Evolutionary conservation across 1,140 invertebrate species (phyloP).

Genomic region (Cyclina sinensis): DNA sequence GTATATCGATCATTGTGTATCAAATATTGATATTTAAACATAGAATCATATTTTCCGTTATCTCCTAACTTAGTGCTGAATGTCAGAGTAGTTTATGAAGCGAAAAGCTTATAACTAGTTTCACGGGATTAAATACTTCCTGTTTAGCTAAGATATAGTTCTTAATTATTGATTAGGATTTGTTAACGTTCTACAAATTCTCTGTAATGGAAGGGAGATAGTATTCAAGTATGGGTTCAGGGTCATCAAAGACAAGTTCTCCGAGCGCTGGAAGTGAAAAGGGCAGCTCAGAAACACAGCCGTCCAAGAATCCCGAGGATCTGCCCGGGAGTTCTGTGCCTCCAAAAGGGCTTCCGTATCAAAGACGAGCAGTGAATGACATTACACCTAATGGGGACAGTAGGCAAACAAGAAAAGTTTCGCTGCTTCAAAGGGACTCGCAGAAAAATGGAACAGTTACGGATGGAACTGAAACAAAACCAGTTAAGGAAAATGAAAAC

Average conservation of each 20-base stretch:
- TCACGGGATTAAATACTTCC: too few species aligned
- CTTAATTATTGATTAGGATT: too few species aligned
- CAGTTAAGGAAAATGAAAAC: not conserved
- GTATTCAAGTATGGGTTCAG: not conserved
- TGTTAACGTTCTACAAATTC: too few species aligned
- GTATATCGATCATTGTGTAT: not conserved
- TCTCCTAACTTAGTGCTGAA: too few species aligned
- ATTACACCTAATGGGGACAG: not conserved
- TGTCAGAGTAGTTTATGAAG: too few species aligned
- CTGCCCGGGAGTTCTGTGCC: conserved; percentile 31
- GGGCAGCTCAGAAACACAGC: not conserved
- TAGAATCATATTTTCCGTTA: too few species aligned
- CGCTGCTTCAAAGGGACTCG: not conserved
- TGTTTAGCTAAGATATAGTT: too few species aligned
- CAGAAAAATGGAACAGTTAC: not conserved
- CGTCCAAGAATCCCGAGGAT: not conserved
- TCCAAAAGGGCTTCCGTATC: conserved; percentile 29
- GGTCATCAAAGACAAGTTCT: not conserved
- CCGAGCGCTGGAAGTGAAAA: not conserved
- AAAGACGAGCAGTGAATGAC: not conserved
- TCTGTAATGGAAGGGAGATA: too few species aligned
- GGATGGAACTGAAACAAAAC: not conserved
- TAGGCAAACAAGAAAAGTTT: not conserved
- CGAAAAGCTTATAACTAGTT: too few species aligned
- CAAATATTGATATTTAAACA: too few species aligned